Conservation (phyloP, 2,797 vertebrate genomes). For the Poecilia velifera region DNA sequence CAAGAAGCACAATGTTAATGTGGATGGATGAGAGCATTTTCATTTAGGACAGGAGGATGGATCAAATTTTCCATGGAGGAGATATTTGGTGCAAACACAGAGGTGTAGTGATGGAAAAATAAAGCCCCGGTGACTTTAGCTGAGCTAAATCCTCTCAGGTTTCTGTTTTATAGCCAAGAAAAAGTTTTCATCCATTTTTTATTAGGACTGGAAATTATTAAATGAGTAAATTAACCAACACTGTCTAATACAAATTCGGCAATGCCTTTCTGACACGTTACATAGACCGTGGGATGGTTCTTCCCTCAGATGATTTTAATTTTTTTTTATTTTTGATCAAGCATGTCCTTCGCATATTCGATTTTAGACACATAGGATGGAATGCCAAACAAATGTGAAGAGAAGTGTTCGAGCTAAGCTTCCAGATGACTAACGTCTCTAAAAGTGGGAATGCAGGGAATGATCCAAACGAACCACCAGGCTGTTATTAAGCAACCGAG, state of each 20-base stretch:
- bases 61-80: constrained; percentile 56
- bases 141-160: neutral
- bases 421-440: neutral
- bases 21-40: constrained; percentile 60
- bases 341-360: neutral
- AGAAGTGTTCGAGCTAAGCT: neutral
- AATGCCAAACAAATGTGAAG: neutral
- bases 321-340: neutral
- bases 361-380: neutral
- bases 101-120: constrained; percentile 2
- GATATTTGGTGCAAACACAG: constrained; percentile 33
- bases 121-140: constrained; percentile 20
- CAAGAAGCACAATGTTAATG: constrained; percentile 49
- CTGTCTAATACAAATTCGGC: neutral
- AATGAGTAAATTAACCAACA: neutral
- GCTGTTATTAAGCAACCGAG: neutral
- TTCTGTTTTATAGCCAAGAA: neutral
- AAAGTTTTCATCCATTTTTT: neutral
- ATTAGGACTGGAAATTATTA: neutral
- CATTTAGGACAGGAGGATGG: constrained; percentile 54
- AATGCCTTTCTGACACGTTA: neutral
- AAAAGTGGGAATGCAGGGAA: constrained; percentile 4
- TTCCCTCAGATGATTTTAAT: neutral
- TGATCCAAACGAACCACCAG: neutral
- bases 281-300: neutral